A percentile compares a stretch with the other conserved stretches of the same genome.
Conservation (phyloP, 2,888 invertebrate genomes). For the Eupsilia transversa region DNA sequence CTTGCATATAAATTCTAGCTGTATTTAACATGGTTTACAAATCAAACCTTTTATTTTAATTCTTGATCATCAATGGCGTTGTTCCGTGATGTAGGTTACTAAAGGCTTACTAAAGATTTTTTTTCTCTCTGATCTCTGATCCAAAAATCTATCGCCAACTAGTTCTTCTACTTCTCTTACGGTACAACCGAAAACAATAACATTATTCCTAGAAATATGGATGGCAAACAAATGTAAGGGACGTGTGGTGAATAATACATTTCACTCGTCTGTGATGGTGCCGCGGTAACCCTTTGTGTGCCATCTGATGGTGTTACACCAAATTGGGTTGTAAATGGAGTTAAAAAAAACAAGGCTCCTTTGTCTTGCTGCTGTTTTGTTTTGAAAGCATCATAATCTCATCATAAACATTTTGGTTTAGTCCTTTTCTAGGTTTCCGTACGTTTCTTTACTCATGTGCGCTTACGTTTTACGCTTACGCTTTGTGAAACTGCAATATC, state of each 20-base stretch:
- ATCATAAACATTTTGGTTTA: neutral
- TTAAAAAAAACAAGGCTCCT: conserved; percentile 31
- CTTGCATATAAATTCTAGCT: neutral
- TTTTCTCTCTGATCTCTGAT: too few relatives aligned
- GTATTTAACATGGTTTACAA: neutral
- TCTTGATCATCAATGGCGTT: neutral
- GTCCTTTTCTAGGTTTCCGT: neutral
- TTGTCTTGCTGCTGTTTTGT: conserved; percentile 46
- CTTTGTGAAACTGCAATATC: neutral
- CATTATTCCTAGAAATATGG: conserved; percentile 37
- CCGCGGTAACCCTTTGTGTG: conserved; percentile 51
- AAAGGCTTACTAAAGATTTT: neutral
- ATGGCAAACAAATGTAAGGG: conserved; percentile 51
- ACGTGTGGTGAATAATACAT: conserved; percentile 58
- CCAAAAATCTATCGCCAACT: neutral
- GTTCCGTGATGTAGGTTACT: neutral
- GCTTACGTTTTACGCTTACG: too few relatives aligned
- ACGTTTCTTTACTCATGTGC: too few relatives aligned
- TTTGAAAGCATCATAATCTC: too few relatives aligned
- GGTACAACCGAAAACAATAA: conserved; percentile 39
- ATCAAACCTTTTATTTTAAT: neutral
- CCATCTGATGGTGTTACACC: conserved; percentile 47
- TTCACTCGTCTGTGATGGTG: conserved; percentile 14
- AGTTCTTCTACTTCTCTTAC: neutral
- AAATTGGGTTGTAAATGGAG: conserved; percentile 48